These are phyloP conservation scores for Oegoconia quadripuncta DNA, from an alignment of 2,888 invertebrate species.

Conservation along the genomic window DNA sequence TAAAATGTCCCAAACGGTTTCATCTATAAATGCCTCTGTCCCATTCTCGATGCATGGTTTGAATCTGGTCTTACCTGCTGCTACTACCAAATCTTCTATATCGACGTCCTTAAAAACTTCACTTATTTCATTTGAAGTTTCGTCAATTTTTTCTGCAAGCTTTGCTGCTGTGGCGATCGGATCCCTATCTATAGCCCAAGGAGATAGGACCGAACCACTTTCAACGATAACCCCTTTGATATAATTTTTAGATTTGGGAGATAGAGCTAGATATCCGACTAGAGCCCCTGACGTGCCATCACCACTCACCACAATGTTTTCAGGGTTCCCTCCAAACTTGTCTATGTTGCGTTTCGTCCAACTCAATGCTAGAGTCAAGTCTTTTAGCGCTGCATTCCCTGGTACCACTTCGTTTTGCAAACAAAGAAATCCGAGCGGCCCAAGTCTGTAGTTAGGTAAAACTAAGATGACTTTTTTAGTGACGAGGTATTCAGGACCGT, in stretches of 20 bases:
- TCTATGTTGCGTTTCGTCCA: slow-evolving; percentile 54
- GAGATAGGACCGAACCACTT: slow-evolving; percentile 55
- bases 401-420: slow-evolving; percentile 46
- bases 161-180: slow-evolving; percentile 37
- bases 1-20: slow-evolving; percentile 47
- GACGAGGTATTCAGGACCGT: slow-evolving; percentile 56
- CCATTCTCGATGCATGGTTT: slow-evolving; percentile 48
- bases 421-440: slow-evolving; percentile 63
- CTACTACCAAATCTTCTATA: slow-evolving; percentile 28
- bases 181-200: slow-evolving; percentile 54
- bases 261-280: slow-evolving; percentile 51
- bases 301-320: slow-evolving; percentile 56
- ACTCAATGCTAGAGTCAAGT: slow-evolving; percentile 51
- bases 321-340: slow-evolving; percentile 54
- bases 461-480: slow-evolving; percentile 47
- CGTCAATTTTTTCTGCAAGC: slow-evolving; percentile 50
- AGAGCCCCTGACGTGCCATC: slow-evolving; percentile 52
- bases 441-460: slow-evolving; percentile 61
- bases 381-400: slow-evolving; percentile 66
- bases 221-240: slow-evolving; percentile 58
- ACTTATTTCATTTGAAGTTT: slow-evolving; percentile 13
- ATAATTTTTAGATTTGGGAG: slow-evolving; percentile 37
- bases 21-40: slow-evolving; percentile 35
- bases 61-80: slow-evolving; percentile 33
- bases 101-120: slow-evolving; percentile 24